phyloP scores from a whole-genome alignment of 2,113 vertebrate species.

The Corythornis madagascariensis region DNA sequence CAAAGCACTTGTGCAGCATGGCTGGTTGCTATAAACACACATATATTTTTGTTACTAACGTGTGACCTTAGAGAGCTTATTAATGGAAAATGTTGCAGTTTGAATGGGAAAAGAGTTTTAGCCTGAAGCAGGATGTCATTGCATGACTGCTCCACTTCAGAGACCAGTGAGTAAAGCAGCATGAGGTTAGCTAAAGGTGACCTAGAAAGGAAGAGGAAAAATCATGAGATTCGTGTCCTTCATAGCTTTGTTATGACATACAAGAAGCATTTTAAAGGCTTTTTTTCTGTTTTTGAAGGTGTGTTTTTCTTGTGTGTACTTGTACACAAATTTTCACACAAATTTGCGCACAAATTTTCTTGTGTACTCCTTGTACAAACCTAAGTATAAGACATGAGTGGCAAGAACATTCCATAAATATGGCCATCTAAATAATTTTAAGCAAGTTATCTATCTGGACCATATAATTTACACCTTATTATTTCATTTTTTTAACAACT shows the following conservation, averaged over 20 bases:
- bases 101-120: neutral
- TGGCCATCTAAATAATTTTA: neutral
- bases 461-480: neutral
- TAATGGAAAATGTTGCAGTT: neutral
- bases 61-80: slow-evolving; percentile 5
- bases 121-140: slow-evolving; percentile 24
- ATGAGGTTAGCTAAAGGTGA: slow-evolving; percentile 42
- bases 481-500: neutral
- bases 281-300: neutral
- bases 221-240: neutral
- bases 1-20: neutral
- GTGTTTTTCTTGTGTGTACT: neutral
- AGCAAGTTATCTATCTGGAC: neutral
- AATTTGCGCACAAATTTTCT: neutral
- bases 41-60: neutral
- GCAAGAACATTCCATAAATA: neutral
- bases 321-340: neutral
- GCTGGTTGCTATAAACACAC: neutral
- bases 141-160: neutral
- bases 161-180: neutral
- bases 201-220: neutral
- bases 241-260: neutral
- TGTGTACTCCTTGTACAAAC: neutral
- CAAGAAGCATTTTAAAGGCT: neutral
- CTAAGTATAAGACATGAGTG: neutral